Percentiles rank a stretch among this genome's conserved stretches.
phyloP scores from a whole-genome alignment of 2,113 vertebrate species.

The Chrysemys picta region DNA sequence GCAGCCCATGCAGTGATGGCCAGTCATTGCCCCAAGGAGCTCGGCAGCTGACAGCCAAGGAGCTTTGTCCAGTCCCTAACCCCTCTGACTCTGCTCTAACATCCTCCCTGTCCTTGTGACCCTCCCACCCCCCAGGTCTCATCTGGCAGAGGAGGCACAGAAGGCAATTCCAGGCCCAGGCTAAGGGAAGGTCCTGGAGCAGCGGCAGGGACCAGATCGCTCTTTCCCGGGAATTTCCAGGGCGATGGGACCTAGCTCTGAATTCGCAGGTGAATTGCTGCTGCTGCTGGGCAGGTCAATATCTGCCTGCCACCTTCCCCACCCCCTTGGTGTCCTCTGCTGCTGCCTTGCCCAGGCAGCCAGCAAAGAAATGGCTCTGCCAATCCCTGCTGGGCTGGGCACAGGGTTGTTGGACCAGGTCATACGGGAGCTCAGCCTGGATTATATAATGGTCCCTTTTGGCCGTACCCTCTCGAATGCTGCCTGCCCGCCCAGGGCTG shows the following conservation, averaged over 20 bases:
- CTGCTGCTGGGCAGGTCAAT: too few species aligned
- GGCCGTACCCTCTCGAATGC: accelerated
- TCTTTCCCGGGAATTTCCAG: not conserved
- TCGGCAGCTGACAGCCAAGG: not conserved
- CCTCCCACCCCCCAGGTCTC: too few species aligned
- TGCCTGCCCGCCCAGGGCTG: too few species aligned
- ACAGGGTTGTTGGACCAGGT: not conserved
- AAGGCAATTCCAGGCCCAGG: not conserved
- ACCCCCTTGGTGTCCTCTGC: too few species aligned
- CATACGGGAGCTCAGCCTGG: not conserved
- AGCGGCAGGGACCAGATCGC: accelerated
- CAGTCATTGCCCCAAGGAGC: not conserved
- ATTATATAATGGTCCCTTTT: not conserved
- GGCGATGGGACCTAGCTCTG: not conserved
- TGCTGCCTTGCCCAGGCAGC: too few species aligned
- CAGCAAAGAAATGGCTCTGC: not conserved
- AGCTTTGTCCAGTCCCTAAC: not conserved
- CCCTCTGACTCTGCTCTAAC: accelerated
- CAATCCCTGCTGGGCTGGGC: not conserved
- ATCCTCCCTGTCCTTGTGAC: not conserved
- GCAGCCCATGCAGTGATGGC: not conserved
- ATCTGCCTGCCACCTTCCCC: too few species aligned
- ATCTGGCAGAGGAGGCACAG: not conserved
- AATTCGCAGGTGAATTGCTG: not conserved
- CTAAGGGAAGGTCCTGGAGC: too few species aligned